A percentile compares a stretch with the other conserved stretches of the same genome.
These are phyloP conservation scores for Pyxicephalus adspersus DNA, from an alignment of 2,113 vertebrate species.

Conservation along the genomic window DNA sequence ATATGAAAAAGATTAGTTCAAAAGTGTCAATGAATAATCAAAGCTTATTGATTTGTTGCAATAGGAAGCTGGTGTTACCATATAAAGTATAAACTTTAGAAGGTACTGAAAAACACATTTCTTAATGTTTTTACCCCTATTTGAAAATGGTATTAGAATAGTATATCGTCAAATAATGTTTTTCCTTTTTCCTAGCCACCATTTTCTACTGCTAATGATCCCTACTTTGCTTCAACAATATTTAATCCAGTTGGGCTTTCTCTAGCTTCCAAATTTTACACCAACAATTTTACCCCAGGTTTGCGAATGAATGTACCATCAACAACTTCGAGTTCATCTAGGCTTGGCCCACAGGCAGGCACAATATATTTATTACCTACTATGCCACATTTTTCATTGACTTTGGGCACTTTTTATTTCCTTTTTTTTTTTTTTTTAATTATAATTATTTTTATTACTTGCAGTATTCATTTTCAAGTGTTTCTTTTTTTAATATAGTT, in stretches of 20 bases:
- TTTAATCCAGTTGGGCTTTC: constrained; percentile 13
- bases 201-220: constrained; percentile 20
- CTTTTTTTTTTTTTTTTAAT: no score
- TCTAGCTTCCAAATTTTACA: constrained; percentile 38
- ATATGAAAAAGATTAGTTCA: no score
- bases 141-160: no score
- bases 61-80: no score
- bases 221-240: constrained; percentile 45
- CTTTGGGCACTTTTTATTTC: neutral
- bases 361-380: neutral
- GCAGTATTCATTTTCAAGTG: no score
- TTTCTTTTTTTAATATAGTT: no score
- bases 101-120: no score
- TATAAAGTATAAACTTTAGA: no score
- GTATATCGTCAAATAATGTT: neutral
- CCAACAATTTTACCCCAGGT: constrained; percentile 24
- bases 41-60: no score
- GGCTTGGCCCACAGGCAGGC: constrained; percentile 28
- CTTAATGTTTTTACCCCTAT: no score
- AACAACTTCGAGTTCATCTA: neutral
- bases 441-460: no score
- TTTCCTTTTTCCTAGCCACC: neutral
- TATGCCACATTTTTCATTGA: neutral
- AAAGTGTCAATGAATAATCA: no score
- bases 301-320: constrained; percentile 53